phyloP scores from a whole-genome alignment of 2,113 vertebrate species.

The Scytalopus superciliaris region DNA sequence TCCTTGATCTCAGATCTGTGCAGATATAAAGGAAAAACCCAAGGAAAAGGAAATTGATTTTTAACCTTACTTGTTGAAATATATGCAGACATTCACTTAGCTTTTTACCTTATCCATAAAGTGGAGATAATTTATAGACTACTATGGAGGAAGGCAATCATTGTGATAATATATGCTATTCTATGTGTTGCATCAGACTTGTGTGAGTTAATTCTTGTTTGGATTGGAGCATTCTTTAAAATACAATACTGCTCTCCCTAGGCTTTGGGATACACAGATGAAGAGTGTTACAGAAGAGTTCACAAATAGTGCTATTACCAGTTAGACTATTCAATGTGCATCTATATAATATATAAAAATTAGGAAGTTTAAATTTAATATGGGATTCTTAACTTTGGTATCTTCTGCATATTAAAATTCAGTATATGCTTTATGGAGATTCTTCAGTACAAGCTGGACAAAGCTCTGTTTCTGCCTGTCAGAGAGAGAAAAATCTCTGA shows the following conservation, averaged over 20 bases:
- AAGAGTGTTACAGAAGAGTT: not conserved
- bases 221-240: not conserved
- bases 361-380: not conserved
- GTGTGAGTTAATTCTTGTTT: not conserved
- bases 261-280: not conserved
- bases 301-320: not conserved
- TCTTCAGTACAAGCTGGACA: not conserved
- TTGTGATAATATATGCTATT: not conserved
- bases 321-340: not conserved
- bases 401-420: not conserved
- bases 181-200: not conserved
- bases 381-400: not conserved
- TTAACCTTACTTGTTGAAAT: not conserved
- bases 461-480: not conserved
- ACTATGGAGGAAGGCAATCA: not conserved
- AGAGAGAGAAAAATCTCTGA: not conserved
- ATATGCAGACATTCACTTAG: not conserved
- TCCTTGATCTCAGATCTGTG: slow-evolving; percentile 29
- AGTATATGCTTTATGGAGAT: not conserved
- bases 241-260: not conserved
- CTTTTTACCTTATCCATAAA: not conserved
- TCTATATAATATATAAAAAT: not conserved
- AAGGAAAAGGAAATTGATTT: not conserved
- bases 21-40: not conserved
- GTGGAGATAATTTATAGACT: not conserved